phyloP scores from a whole-genome alignment of 2,888 invertebrate genomes.

The Leucoptera coffeella region DNA sequence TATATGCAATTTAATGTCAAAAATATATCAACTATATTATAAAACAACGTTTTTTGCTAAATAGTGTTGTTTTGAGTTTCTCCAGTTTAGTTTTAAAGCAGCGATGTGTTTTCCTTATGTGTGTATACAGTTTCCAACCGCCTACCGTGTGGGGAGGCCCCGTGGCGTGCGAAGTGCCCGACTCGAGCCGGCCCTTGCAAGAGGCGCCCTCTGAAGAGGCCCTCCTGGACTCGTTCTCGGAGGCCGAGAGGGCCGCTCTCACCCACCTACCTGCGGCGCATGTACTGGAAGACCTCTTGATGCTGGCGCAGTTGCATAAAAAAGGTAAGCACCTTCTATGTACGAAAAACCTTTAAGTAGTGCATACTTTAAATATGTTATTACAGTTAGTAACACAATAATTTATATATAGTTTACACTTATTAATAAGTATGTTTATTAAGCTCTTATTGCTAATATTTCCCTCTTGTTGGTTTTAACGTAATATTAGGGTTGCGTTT shows the following conservation, averaged over 20 bases:
- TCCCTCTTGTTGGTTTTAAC: too few relatives aligned
- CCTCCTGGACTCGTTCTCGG: slow-evolving; percentile 56
- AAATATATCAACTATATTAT: background rate
- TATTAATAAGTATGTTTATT: too few relatives aligned
- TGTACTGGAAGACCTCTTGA: slow-evolving; percentile 67
- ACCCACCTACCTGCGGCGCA: slow-evolving; percentile 67
- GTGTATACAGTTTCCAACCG: slow-evolving; percentile 45
- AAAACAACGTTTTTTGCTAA: background rate
- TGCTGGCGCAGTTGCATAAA: slow-evolving; percentile 60
- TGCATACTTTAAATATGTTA: too few relatives aligned
- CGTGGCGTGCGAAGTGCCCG: slow-evolving; percentile 25
- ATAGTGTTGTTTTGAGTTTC: too few relatives aligned
- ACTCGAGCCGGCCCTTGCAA: slow-evolving; percentile 15
- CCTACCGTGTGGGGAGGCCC: slow-evolving; percentile 35
- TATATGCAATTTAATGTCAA: too few relatives aligned
- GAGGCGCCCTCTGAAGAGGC: slow-evolving; percentile 23
- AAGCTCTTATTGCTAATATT: too few relatives aligned
- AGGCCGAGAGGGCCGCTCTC: slow-evolving; percentile 61
- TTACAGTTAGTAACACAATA: too few relatives aligned
- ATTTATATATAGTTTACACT: too few relatives aligned
- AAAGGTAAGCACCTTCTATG: slow-evolving; percentile 24
- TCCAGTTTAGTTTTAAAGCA: too few relatives aligned
- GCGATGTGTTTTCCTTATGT: too few relatives aligned
- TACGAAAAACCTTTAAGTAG: too few relatives aligned
- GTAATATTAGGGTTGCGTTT: too few relatives aligned